phyloP scores from a whole-genome alignment of 2,797 vertebrate genomes.

The Argyrosomus regius region DNA sequence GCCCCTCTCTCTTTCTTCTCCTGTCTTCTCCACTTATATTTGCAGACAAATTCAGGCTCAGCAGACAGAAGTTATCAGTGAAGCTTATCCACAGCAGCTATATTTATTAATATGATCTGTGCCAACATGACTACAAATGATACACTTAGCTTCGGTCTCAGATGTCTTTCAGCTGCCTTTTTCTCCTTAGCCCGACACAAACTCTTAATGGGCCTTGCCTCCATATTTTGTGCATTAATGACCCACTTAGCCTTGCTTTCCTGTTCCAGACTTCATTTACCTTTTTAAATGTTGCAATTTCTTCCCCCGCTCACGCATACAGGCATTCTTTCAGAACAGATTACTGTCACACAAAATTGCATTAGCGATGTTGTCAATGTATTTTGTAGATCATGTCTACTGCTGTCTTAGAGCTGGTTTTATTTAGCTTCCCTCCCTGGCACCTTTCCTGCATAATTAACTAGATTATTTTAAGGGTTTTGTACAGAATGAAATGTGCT shows the following conservation, averaged over 20 bases:
- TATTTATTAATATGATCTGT: constrained; percentile 65
- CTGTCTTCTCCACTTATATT: constrained; percentile 23
- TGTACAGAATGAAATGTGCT: background rate
- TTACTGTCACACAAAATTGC: constrained; percentile 58
- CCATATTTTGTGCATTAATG: constrained; percentile 76
- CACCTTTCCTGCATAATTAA: constrained; percentile 49
- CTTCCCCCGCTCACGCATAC: constrained; percentile 28
- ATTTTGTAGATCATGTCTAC: constrained; percentile 37
- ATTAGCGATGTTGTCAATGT: constrained; percentile 40
- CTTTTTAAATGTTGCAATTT: constrained; percentile 54
- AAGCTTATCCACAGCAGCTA: constrained; percentile 53
- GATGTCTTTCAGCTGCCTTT: constrained; percentile 58
- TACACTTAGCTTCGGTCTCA: constrained; percentile 60
- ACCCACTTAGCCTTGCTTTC: constrained; percentile 68
- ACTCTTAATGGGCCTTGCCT: constrained; percentile 56
- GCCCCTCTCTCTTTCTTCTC: background rate
- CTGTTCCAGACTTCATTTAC: constrained; percentile 67
- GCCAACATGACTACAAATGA: constrained; percentile 69
- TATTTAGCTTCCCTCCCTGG: constrained; percentile 37
- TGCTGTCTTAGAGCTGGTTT: constrained; percentile 43
- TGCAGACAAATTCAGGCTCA: constrained; percentile 32
- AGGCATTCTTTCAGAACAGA: constrained; percentile 45
- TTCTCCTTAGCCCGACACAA: constrained; percentile 39
- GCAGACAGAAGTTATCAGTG: constrained; percentile 50
- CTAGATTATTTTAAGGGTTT: constrained; percentile 14